These are phyloP conservation scores for Oreochromis spilurus DNA, from an alignment of 2,113 vertebrate species.

Conservation along the genomic window DNA sequence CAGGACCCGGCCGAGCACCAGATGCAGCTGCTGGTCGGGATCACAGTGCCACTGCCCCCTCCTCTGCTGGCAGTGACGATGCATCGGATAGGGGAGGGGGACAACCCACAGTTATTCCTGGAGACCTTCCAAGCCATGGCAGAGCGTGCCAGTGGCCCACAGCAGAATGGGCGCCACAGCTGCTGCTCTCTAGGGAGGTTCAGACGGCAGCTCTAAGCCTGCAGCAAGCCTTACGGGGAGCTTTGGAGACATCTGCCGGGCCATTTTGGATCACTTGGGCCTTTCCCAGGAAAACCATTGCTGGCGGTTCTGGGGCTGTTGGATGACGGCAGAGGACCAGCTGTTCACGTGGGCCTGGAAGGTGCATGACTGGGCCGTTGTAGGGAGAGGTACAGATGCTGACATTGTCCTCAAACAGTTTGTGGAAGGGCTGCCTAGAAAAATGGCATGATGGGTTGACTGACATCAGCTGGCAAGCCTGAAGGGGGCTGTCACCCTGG, in stretches of 20 bases:
- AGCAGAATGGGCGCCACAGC: not conserved
- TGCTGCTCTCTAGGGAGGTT: not conserved
- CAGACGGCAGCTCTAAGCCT: not conserved
- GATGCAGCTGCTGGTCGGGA: not conserved
- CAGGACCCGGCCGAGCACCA: not conserved
- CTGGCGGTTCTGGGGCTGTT: rapidly evolving
- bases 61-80: not conserved
- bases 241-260: not conserved
- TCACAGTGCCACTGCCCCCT: not conserved
- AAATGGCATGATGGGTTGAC: not conserved
- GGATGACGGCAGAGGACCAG: not conserved
- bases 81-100: rapidly evolving
- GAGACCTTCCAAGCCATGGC: not conserved
- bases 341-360: no score
- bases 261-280: not conserved
- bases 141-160: not conserved
- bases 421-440: not conserved
- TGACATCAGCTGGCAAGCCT: no score
- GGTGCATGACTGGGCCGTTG: no score
- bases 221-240: rapidly evolving
- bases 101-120: not conserved
- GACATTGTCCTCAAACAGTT: not conserved
- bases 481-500: no score
- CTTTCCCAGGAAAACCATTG: not conserved
- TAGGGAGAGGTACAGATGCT: no score